Conservation (phyloP, 1,140 invertebrate genomes). For the Papilio xuthus region DNA sequence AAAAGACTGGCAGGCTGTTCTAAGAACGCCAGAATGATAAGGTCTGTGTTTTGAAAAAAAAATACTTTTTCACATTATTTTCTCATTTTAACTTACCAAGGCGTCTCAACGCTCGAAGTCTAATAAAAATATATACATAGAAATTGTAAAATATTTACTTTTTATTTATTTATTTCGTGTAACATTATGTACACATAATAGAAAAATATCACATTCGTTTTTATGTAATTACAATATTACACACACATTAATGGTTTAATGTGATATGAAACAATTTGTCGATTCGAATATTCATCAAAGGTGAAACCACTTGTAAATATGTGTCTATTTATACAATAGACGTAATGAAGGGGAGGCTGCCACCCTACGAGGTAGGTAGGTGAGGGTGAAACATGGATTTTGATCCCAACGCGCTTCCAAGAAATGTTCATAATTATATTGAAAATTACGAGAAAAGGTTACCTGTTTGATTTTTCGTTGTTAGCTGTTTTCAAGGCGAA, state of each 20-base stretch:
- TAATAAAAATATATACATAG: no score
- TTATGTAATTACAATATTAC: no score
- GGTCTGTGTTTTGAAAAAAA: no score
- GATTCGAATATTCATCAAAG: background rate
- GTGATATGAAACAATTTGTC: background rate
- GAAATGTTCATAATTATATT: background rate
- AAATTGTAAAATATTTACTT: no score
- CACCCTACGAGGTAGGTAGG: background rate
- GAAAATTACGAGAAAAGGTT: background rate
- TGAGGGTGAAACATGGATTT: background rate
- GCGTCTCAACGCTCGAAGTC: no score
- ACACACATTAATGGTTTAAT: background rate
- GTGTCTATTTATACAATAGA: background rate
- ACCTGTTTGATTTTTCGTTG: background rate
- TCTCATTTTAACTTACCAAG: no score
- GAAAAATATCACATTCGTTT: no score
- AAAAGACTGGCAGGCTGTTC: no score
- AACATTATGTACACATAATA: no score
- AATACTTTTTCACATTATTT: no score
- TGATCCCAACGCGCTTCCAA: background rate
- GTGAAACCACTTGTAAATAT: background rate
- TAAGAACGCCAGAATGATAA: no score
- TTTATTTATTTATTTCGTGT: no score
- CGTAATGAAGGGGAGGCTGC: background rate
- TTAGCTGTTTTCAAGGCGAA: background rate